Evolutionary conservation across 2,888 invertebrate species (phyloP).

Genomic region (Drosophila nr. fundita): DNA sequence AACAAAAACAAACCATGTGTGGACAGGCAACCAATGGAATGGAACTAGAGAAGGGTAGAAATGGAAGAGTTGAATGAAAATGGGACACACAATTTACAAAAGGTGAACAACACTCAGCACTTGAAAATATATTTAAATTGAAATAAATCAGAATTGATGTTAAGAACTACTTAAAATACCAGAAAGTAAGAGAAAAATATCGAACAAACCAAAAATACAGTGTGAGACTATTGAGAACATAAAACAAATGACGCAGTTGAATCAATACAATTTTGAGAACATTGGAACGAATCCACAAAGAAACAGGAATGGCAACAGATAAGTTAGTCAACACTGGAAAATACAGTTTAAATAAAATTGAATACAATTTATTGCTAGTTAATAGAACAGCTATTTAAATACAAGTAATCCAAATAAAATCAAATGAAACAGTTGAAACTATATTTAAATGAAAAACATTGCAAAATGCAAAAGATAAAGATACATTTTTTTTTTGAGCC

Average conservation of each 20-base stretch:
- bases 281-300: neutral
- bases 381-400: slow-evolving; percentile 9
- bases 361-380: neutral
- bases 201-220: neutral
- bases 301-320: slow-evolving; percentile 5
- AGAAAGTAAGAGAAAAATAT: neutral
- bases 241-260: neutral
- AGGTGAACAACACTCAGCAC: neutral
- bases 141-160: neutral
- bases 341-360: neutral
- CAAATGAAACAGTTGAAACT: neutral
- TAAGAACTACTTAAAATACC: neutral
- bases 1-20: neutral
- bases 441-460: neutral
- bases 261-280: neutral
- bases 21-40: neutral
- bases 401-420: neutral
- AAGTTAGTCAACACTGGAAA: slow-evolving; percentile 11
- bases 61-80: too few species aligned
- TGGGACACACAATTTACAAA: neutral
- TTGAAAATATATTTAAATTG: neutral
- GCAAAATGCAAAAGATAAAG: neutral
- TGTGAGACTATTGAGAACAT: neutral
- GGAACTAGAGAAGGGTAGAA: neutral
- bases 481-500: neutral